phyloP scores from a whole-genome alignment of 35 echinoderm and acorn worm genomes.

The Ptychodera flava region DNA sequence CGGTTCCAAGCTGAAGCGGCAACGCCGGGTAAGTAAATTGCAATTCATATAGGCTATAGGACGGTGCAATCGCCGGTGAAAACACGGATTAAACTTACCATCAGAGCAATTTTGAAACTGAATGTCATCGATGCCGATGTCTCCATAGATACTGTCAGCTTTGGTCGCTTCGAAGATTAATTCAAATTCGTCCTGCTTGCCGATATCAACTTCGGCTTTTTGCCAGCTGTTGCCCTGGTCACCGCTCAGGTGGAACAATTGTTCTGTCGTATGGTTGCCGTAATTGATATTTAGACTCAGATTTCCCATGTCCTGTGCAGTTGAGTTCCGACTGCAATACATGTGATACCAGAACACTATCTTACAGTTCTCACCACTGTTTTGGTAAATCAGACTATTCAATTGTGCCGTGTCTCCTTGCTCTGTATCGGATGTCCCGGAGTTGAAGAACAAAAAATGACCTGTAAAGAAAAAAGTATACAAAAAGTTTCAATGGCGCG shows the following conservation, averaged over 20 bases:
- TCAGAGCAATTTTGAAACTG: conserved; percentile 18
- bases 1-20: too few relatives aligned
- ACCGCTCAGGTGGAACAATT: neutral
- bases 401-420: neutral
- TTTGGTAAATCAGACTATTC: neutral
- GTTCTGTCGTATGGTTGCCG: neutral
- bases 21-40: too few relatives aligned
- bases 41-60: too few relatives aligned
- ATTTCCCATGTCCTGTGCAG: neutral
- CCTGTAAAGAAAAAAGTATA: neutral
- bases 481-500: too few relatives aligned
- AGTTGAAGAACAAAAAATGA: neutral
- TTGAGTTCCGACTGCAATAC: conserved; percentile 13
- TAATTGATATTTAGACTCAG: conserved; percentile 15
- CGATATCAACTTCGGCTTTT: conserved; percentile 13
- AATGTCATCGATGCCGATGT: conserved; percentile 55
- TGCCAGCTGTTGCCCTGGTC: conserved; percentile 38
- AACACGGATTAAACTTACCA: conserved; percentile 27
- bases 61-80: too few relatives aligned
- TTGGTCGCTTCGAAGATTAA: conserved; percentile 35
- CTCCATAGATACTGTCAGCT: conserved; percentile 22
- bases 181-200: conserved; percentile 24
- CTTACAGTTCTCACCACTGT: neutral
- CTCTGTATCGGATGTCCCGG: neutral
- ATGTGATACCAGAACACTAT: conserved; percentile 41